Conservation (phyloP, 1,140 invertebrate genomes). For the Odontomachus brunneus region DNA sequence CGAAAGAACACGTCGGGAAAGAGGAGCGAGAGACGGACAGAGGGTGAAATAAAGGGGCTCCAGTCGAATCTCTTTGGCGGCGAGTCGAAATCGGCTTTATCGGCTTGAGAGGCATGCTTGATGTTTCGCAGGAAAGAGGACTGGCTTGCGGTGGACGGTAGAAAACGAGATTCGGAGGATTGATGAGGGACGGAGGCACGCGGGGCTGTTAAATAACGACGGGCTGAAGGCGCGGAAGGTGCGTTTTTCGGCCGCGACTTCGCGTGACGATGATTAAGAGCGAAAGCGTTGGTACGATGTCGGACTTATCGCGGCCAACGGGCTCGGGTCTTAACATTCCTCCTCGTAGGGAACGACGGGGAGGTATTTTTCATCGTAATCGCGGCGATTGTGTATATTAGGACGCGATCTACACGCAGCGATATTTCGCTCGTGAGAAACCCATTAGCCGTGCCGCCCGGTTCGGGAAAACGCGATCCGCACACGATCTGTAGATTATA, state of each 20-base stretch:
- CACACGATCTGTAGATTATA: constrained; percentile 27
- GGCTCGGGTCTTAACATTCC: not conserved
- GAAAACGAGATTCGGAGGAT: not conserved
- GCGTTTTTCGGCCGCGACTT: constrained; percentile 17
- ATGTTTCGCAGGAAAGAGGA: constrained; percentile 32
- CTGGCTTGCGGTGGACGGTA: constrained; percentile 40
- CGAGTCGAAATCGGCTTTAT: constrained; percentile 68
- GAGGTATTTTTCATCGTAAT: constrained; percentile 33
- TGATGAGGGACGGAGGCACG: no score
- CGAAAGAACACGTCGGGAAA: not conserved
- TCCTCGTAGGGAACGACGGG: no score
- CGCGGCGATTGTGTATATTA: constrained; percentile 24
- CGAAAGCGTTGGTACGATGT: constrained; percentile 19
- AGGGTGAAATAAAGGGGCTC: constrained; percentile 18
- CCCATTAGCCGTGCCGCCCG: constrained; percentile 24
- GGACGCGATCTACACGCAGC: not conserved
- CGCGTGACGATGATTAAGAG: constrained; percentile 14
- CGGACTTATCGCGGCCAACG: not conserved
- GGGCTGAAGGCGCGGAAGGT: not conserved
- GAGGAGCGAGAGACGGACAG: not conserved
- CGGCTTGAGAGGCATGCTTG: constrained; percentile 50
- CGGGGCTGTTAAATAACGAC: constrained; percentile 52
- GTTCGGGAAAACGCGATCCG: constrained; percentile 33
- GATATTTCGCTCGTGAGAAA: constrained; percentile 27
- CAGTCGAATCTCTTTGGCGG: constrained; percentile 25